Evolutionary conservation across 2,888 invertebrate species (phyloP).

Genomic region (Hemicrepidius hirtus): DNA sequence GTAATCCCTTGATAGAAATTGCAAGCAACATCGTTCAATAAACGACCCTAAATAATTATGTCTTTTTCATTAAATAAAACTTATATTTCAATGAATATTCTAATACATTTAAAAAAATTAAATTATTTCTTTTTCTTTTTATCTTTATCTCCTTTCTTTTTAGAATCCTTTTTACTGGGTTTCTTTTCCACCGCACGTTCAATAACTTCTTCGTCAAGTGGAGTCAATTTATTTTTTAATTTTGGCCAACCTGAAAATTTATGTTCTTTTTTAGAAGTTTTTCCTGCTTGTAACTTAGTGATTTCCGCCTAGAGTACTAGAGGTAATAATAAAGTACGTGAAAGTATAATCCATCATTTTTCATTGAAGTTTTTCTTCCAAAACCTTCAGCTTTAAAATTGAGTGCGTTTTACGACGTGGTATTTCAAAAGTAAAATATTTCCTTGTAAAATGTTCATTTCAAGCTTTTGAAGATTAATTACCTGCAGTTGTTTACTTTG

Average conservation of each 20-base stretch:
- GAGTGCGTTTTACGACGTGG: too few relatives aligned
- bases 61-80: too few relatives aligned
- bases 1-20: neutral
- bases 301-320: neutral
- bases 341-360: constrained; percentile 23
- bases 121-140: constrained; percentile 2
- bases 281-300: neutral
- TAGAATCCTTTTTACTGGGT: constrained; percentile 35
- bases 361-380: neutral
- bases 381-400: neutral
- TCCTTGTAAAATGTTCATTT: neutral
- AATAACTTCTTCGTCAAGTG: constrained; percentile 53
- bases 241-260: constrained; percentile 57
- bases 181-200: constrained; percentile 50
- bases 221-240: constrained; percentile 52
- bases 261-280: constrained; percentile 36
- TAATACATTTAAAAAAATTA: neutral
- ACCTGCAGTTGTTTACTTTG: neutral
- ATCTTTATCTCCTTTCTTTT: constrained; percentile 12
- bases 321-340: constrained; percentile 25
- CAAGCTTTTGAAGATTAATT: constrained; percentile 16
- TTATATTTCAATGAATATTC: too few relatives aligned
- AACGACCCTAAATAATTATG: too few relatives aligned
- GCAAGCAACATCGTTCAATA: too few relatives aligned
- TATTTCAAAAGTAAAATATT: too few relatives aligned